Conservation (phyloP, 2,113 vertebrate species). For the Mesitornis unicolor region DNA sequence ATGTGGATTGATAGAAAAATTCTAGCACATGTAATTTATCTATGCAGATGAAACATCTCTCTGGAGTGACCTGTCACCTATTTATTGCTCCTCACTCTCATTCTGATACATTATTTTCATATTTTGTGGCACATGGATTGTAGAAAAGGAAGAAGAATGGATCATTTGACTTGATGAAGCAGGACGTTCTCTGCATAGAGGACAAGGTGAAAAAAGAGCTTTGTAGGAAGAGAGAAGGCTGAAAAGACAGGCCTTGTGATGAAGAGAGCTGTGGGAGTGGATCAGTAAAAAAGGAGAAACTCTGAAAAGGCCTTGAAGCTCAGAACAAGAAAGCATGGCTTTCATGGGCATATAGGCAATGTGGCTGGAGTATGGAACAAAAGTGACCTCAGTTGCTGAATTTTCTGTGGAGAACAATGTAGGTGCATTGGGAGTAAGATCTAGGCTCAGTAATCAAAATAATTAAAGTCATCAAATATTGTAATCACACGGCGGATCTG, state of each 20-base stretch:
- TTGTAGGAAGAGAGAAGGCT: background rate
- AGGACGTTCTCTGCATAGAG: background rate
- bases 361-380: background rate
- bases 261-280: background rate
- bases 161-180: background rate
- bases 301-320: constrained; percentile 16
- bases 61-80: background rate
- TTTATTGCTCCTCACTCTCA: background rate
- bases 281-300: background rate
- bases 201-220: background rate
- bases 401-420: background rate
- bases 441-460: background rate
- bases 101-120: background rate
- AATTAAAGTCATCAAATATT: background rate
- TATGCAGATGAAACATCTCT: background rate
- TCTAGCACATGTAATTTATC: background rate
- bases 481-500: background rate
- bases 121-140: background rate
- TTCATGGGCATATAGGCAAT: background rate
- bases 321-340: background rate
- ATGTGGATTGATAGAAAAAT: background rate
- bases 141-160: background rate
- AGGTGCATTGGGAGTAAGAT: background rate
- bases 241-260: background rate
- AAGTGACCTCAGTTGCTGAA: background rate